Evolutionary conservation across 2,113 vertebrate genomes (phyloP).

Genomic region (Halcyon malimbica): DNA sequence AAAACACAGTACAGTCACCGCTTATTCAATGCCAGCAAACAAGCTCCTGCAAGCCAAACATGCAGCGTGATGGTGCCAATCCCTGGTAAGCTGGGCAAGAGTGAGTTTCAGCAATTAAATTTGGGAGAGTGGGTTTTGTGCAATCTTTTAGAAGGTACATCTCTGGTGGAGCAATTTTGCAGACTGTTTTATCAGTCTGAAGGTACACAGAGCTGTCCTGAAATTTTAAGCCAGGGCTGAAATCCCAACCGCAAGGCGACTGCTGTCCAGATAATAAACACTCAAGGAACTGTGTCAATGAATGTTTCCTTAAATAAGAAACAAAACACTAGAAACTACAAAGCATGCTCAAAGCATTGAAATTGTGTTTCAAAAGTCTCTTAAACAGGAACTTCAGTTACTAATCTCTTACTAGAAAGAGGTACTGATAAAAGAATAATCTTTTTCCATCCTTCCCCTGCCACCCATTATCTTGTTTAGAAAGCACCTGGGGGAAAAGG

Average conservation of each 20-base stretch:
- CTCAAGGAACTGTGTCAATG: neutral
- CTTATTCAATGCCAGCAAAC: neutral
- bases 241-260: neutral
- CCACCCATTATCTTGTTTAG: neutral
- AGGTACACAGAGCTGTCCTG: neutral
- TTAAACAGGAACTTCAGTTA: neutral
- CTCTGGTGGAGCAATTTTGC: neutral
- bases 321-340: neutral
- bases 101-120: neutral
- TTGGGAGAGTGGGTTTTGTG: neutral
- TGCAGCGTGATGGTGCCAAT: rapidly evolving
- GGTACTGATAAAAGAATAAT: neutral
- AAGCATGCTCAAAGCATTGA: neutral
- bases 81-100: neutral
- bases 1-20: neutral
- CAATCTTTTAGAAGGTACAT: neutral
- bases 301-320: neutral
- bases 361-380: neutral
- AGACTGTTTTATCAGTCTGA: neutral
- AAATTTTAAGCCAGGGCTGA: neutral
- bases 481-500: neutral
- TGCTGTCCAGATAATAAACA: neutral
- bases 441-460: neutral
- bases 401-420: neutral
- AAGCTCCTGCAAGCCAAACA: conserved; percentile 24